phyloP scores from a whole-genome alignment of 1,140 invertebrate species.

The Brachionus koreanus region DNA sequence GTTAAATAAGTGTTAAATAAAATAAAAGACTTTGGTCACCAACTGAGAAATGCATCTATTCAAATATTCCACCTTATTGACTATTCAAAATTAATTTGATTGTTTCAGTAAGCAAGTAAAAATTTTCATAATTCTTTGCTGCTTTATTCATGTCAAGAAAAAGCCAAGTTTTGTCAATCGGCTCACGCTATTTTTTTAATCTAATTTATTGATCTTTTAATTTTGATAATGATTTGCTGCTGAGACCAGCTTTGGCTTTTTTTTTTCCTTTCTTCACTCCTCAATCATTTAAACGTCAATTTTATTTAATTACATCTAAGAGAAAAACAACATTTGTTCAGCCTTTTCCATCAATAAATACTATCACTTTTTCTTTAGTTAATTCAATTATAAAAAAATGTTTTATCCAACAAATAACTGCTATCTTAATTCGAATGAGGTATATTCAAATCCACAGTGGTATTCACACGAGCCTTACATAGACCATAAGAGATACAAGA shows the following conservation, averaged over 20 bases:
- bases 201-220: no score
- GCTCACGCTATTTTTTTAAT: constrained; percentile 33
- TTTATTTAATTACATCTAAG: constrained; percentile 32
- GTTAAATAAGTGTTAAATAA: neutral
- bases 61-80: neutral
- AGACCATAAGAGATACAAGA: neutral
- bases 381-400: neutral
- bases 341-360: neutral
- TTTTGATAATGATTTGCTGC: constrained; percentile 19
- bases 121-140: no score
- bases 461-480: neutral
- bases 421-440: neutral
- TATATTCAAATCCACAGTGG: neutral
- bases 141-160: neutral
- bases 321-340: constrained; percentile 25
- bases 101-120: no score
- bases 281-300: neutral
- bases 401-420: neutral
- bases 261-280: no score
- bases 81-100: neutral
- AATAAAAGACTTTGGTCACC: neutral
- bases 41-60: neutral
- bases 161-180: neutral
- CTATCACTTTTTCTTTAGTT: constrained; percentile 23
- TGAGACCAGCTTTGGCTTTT: neutral